Base-by-base conservation (phyloP, 2,888 invertebrate species). In the Leptinotarsa juncta region DNA sequence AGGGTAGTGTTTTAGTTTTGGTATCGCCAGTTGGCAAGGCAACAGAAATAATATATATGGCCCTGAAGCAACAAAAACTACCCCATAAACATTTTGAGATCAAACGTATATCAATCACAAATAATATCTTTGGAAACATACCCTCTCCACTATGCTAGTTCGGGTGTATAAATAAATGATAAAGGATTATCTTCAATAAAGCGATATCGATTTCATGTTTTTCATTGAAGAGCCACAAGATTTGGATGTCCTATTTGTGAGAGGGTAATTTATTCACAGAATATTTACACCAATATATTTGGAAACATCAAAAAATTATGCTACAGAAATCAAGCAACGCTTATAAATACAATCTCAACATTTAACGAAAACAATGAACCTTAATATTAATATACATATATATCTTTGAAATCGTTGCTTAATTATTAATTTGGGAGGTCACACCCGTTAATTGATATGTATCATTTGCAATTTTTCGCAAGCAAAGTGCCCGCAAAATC, bases 371-470 rank as follows among this genome's bases (percentile, higher is more conserved):
- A 71, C 55, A 55, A 53, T 23, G 14, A 74, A 74, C 62, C 53
- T 74, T 42, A 60, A 72, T 60, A 16, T 60, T 53, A 57, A 65
- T 57, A 66, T 67, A 67, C 42, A 50, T 72, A 65, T 42, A 42
- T 70, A 73, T 68, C 20, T 65, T 70, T 66, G 72, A 74, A 72
- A 80, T 78, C 78, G 78, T 78, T 80, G 80, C 77, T 73, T 75
- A 73, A 51, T 55, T 62, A 66, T 65, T 75, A 71, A 66, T 51
- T 53, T 69, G 74, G 77, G 72, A 74, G 70, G 57, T 69, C 71
- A 72, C 71, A 78, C 79, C 79, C 77, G 77, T 78, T 77, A 69
- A 72, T 74, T 80, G 80, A 80, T 80, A 80, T 80, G 80, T 80
- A 80, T 80, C 76, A 70, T 80, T 80, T 80, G 77, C 80, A 67